Evolutionary conservation across 2,888 invertebrate genomes (phyloP).

Genomic region (Lithophane semibrunnea): DNA sequence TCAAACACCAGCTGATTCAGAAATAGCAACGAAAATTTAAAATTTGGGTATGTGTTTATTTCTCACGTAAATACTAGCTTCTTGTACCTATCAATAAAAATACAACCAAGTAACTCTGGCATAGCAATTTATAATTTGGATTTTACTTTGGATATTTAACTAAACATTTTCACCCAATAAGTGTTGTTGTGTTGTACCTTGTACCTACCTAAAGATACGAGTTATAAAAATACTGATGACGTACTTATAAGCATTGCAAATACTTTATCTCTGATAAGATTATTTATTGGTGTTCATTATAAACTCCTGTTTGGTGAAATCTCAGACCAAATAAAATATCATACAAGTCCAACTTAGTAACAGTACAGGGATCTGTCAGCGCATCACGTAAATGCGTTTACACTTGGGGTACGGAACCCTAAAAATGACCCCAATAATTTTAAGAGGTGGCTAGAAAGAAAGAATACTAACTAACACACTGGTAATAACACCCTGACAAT

Average conservation of each 20-base stretch:
- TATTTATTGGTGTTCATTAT: not conserved
- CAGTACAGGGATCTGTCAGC: not conserved
- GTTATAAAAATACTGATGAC: not conserved
- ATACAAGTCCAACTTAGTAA: not conserved
- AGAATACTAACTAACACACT: not conserved
- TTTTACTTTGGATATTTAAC: not conserved
- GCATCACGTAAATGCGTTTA: not conserved
- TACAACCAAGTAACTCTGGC: not conserved
- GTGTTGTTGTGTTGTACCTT: conserved; percentile 38
- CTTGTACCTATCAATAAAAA: not conserved
- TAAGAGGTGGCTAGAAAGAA: too few species aligned
- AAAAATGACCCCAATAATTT: not conserved
- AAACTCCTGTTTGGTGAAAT: not conserved
- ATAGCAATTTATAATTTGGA: not conserved
- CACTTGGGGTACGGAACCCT: too few species aligned
- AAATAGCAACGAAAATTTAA: conserved; percentile 21
- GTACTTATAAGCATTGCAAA: not conserved
- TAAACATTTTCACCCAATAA: conserved; percentile 3
- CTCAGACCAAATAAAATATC: not conserved
- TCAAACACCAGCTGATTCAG: conserved; percentile 50
- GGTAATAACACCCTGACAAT: not conserved
- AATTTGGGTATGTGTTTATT: conserved; percentile 20
- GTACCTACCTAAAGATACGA: conserved; percentile 24
- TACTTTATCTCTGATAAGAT: conserved; percentile 19
- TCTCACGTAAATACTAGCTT: not conserved